Evolutionary conservation across 2,113 vertebrate genomes (phyloP), one percentile per base, ranked within the genome.

Genomic region (Epinephelus fuscoguttatus): DNA sequence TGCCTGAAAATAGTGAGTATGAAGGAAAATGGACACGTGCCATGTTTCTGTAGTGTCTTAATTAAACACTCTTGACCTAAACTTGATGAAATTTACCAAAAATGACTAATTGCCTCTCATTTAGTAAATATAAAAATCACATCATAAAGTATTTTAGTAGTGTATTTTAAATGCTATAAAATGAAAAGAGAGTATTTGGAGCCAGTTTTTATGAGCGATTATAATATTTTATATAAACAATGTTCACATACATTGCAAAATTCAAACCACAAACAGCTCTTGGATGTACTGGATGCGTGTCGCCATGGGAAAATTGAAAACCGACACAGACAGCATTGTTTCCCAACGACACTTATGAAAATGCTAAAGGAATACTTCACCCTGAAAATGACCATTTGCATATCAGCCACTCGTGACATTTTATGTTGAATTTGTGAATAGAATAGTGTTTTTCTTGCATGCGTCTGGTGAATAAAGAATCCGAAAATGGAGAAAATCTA

Each of bases 171-270:
- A 64, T 59, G 49, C 49, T 59, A 40, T 85, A 70, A 81, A 88
- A 55, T 53, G 9, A 62, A 59, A 71, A 21, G 9, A 23, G 17
- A 37, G 75, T 33, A 70, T 63, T 83, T 60, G 37, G 40, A 89
- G 81, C 19, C 47, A 21, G 49, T 4, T 83, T 92, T 94, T 82
- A 88, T 64, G 75, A 37, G 64, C 14, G 61, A 72, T 81, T 55
- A 83, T 88, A 53, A 87, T 84, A 86, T 91, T 88, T 92, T 88
- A 87, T 90, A 64, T 66, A 85, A 88, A 94, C 79, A 82, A 23
- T 74, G 57, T 60, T 85, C 56, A 61, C 56, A 78, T 85, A 75
- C 78, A 78, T 76, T 70, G 78, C 68, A 88, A 71, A 75, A 88
- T 68, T 84, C 59, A 70, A 87, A 87, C 90, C 92, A 66, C 90